Conservation (phyloP, 1,140 invertebrate genomes). For the Bicyclus anynana region DNA sequence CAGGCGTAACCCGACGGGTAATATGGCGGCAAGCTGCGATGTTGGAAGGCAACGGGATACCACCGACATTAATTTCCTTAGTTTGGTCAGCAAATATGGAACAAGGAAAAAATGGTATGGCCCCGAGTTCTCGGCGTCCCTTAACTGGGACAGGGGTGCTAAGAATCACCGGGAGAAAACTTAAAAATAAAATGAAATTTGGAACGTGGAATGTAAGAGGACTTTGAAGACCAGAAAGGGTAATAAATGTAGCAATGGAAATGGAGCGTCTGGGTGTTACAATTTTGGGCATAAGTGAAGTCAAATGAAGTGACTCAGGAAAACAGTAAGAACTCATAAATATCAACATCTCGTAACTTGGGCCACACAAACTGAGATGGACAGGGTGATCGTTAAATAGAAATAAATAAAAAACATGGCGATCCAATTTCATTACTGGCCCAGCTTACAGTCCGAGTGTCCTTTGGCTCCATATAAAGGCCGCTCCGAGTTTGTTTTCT, state of each 20-base stretch:
- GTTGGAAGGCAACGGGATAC: no score
- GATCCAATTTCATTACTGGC: conserved; percentile 65
- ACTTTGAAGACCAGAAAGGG: conserved; percentile 13
- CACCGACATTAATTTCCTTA: no score
- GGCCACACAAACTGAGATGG: conserved; percentile 16
- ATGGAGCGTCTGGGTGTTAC: conserved; percentile 18
- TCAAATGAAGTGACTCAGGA: conserved; percentile 15
- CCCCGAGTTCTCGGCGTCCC: conserved; percentile 31
- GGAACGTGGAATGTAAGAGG: conserved; percentile 26
- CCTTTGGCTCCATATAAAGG: conserved; percentile 38
- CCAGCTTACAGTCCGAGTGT: conserved; percentile 49
- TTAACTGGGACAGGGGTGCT: conserved; percentile 33
- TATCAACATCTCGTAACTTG: no score
- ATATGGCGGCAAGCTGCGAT: no score
- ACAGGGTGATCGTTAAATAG: conserved; percentile 35
- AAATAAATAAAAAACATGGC: conserved; percentile 36
- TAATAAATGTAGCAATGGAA: conserved; percentile 19
- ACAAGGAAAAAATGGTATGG: neutral
- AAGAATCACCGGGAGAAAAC: conserved; percentile 26
- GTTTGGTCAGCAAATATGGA: no score
- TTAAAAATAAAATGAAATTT: conserved; percentile 12
- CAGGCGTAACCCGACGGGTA: no score
- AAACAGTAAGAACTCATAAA: no score
- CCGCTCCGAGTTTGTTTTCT: conserved; percentile 11
- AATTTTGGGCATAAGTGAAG: conserved; percentile 15